These are phyloP conservation scores for Globodera ellingtonae DNA, from an alignment of 1,140 invertebrate genomes.

Conservation along the genomic window DNA sequence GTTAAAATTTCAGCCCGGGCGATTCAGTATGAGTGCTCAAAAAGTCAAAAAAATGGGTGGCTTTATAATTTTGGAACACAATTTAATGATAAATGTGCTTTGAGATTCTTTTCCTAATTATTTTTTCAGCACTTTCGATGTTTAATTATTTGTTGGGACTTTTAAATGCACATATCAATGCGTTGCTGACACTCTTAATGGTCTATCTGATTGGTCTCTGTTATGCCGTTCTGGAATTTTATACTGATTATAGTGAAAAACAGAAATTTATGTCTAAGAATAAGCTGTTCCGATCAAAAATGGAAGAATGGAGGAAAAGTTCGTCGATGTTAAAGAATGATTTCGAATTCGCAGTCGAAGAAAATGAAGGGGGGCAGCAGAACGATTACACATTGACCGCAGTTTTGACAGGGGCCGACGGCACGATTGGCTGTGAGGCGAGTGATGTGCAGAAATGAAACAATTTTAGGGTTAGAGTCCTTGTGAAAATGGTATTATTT, in stretches of 20 bases:
- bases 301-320: conserved; percentile 2
- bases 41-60: no score
- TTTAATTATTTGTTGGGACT: neutral
- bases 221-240: conserved; percentile 20
- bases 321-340: neutral
- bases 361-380: neutral
- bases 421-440: conserved; percentile 31
- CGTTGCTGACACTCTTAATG: neutral
- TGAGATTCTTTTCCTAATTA: no score
- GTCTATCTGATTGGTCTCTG: conserved; percentile 8
- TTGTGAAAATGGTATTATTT: no score
- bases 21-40: no score
- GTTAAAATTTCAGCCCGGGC: no score
- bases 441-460: neutral
- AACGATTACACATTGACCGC: neutral
- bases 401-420: conserved; percentile 35
- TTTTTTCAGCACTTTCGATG: neutral
- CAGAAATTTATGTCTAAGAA: conserved; percentile 16
- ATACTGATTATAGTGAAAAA: neutral
- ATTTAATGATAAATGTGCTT: no score
- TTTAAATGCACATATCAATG: conserved; percentile 3
- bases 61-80: no score
- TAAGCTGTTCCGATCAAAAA: neutral
- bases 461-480: no score
- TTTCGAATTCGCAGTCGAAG: neutral